Conservation (phyloP, 2,888 invertebrate species). For the Epiperipatus broadwayi region DNA sequence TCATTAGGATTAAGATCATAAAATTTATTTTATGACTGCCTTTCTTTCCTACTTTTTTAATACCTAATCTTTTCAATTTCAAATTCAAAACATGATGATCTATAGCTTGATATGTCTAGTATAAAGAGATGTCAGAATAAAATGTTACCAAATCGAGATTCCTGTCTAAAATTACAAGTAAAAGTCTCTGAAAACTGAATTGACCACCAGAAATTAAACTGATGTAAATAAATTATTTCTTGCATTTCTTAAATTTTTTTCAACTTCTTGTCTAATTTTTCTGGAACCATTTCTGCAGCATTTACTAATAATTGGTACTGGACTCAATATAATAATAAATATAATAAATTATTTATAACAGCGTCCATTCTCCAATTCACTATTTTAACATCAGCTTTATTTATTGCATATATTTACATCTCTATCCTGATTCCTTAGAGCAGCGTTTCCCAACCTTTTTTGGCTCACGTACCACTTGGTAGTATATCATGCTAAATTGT, state of each 20-base stretch:
- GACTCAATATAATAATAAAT: slow-evolving; percentile 33
- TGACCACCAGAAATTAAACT: too few relatives aligned
- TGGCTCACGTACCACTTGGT: too few relatives aligned
- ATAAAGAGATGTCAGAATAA: slow-evolving; percentile 89
- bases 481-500: too few relatives aligned
- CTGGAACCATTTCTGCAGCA: slow-evolving; percentile 95
- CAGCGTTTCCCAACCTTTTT: too few relatives aligned
- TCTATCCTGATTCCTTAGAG: too few relatives aligned
- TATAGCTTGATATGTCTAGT: slow-evolving; percentile 99
- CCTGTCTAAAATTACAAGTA: slow-evolving; percentile 75
- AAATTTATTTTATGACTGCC: slow-evolving; percentile 63
- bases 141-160: slow-evolving; percentile 94
- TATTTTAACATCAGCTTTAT: too few relatives aligned
- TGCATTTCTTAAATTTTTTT: slow-evolving; percentile 85
- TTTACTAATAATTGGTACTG: slow-evolving; percentile 80
- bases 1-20: slow-evolving; percentile 79
- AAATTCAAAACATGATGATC: slow-evolving; percentile 87
- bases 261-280: slow-evolving; percentile 86
- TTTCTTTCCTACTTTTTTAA: too few relatives aligned
- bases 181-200: slow-evolving; percentile 63
- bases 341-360: slow-evolving; percentile 18
- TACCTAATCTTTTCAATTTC: slow-evolving; percentile 60
- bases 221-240: slow-evolving; percentile 83
- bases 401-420: too few relatives aligned
- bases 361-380: too few relatives aligned